A percentile compares a stretch with the other conserved stretches of the same genome.
Conservation (phyloP, 2,797 vertebrate species). For the Bovichtus diacanthus region DNA sequence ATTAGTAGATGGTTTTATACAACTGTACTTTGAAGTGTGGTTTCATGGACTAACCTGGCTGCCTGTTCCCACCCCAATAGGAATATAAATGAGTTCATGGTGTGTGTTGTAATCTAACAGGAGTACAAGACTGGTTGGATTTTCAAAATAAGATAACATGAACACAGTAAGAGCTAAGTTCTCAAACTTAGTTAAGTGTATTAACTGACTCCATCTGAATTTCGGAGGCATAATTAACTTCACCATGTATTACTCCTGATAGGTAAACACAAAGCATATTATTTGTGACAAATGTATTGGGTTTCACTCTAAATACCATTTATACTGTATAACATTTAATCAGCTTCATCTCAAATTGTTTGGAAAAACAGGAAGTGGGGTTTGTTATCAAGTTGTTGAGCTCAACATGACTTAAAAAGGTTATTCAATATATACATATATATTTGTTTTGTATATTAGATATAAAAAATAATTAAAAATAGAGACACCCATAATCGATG, state of each 20-base stretch:
- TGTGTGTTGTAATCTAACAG: neutral
- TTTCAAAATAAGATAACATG: neutral
- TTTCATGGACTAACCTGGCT: neutral
- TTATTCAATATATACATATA: neutral
- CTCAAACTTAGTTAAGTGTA: neutral
- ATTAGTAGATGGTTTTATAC: constrained; percentile 15
- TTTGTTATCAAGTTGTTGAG: constrained; percentile 8
- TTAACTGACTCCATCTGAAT: neutral
- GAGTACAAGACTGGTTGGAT: neutral
- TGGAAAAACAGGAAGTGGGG: constrained; percentile 27
- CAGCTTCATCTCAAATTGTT: constrained; percentile 36
- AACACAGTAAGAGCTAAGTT: neutral
- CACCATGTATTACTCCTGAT: neutral
- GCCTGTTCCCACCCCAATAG: neutral
- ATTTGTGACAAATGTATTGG: neutral
- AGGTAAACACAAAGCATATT: neutral
- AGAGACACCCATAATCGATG: neutral
- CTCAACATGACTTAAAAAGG: constrained; percentile 6
- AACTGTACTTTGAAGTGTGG: neutral
- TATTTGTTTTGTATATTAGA: constrained; percentile 32
- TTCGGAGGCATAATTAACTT: neutral
- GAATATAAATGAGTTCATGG: neutral
- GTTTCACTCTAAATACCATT: constrained; percentile 7
- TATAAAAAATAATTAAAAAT: constrained; percentile 15
- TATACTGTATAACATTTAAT: constrained; percentile 37